Evolutionary conservation across 2,888 invertebrate genomes (phyloP), one percentile per base, ranked within the genome.

Genomic region (Sphinx pinastri): DNA sequence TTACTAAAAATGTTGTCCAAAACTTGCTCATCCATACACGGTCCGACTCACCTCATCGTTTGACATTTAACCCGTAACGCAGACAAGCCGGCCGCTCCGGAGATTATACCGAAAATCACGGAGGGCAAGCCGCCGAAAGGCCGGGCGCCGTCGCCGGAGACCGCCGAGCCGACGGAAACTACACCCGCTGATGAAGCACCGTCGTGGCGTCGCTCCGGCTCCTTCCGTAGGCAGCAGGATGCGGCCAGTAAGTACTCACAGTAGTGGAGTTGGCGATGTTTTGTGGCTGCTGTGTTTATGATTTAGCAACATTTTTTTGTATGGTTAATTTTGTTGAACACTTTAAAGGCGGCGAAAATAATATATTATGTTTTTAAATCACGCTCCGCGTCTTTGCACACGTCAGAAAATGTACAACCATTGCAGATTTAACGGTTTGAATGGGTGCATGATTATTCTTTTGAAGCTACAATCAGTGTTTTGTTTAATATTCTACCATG

Each of bases 71-170:
- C 71, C 38, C 63, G n/a, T 45, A 52, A 52, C 70, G 74, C 85
- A 92, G 92, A 92, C 79, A 92, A 90, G 76, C 86, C 90, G 75
- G 82, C 87, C 59, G 76, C 85, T 45, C 83, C 88, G 2, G 92
- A 90, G 83, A 87, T 89, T 52, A 87, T 89, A 70, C 68, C 79
- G 81, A 94, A 95, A 71, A 82, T 88, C 82, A 84, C 94, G 73
- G 94, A 94, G 59, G 84, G 85, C 71, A 93, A 92, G 77, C 93
- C 93, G 57, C 93, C 93, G 6, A 90, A 90, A 70, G 90, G 88
- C 3, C 84, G 88, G 49, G 91, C 92, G 54, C 89, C 90, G 0
- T 89, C 91, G 14, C 92, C 92, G 7, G 90, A 90, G 25, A 75
- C 79, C 1, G 76, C 83, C 0, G 89, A 88, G 70, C 77, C 81